Conservation (phyloP, 2,888 invertebrate genomes). For the Apoda limacodes region DNA sequence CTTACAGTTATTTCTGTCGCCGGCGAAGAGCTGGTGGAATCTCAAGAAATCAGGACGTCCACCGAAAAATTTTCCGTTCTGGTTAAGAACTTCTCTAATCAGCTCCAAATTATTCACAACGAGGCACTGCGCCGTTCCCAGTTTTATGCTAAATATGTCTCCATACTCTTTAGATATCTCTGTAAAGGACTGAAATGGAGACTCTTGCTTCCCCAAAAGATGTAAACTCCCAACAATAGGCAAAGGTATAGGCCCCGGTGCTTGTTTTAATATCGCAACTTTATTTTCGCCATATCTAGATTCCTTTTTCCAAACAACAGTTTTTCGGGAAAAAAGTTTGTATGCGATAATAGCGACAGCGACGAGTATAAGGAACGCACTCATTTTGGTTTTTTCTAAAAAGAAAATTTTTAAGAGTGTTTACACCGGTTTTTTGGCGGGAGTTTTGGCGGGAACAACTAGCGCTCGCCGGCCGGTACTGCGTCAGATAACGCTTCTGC, state of each 20-base stretch:
- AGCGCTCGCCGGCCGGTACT: conserved; percentile 28
- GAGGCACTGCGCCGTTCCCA: conserved; percentile 77
- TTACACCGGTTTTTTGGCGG: conserved; percentile 35
- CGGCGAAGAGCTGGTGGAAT: conserved; percentile 85
- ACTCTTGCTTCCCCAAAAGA: conserved; percentile 71
- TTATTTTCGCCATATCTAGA: conserved; percentile 32
- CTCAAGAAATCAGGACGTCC: conserved; percentile 85
- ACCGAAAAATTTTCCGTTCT: conserved; percentile 84
- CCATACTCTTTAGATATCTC: conserved; percentile 77
- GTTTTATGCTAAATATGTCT: conserved; percentile 76
- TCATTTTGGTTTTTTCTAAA: conserved; percentile 42
- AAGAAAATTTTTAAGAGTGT: conserved; percentile 44
- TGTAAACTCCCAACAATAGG: conserved; percentile 81
- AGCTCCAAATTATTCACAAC: conserved; percentile 80
- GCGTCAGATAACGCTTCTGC: conserved; percentile 10
- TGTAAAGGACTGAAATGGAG: conserved; percentile 80
- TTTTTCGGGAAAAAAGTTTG: conserved; percentile 36
- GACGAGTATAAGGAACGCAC: conserved; percentile 49
- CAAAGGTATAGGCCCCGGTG: conserved; percentile 74
- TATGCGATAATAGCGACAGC: conserved; percentile 35
- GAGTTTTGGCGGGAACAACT: conserved; percentile 41
- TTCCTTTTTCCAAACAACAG: conserved; percentile 27
- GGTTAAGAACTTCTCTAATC: conserved; percentile 81
- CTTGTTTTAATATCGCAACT: conserved; percentile 36
- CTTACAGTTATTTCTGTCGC: conserved; percentile 90